Conservation (phyloP, 2,797 vertebrate genomes). For the Sarcoramphus papa region DNA sequence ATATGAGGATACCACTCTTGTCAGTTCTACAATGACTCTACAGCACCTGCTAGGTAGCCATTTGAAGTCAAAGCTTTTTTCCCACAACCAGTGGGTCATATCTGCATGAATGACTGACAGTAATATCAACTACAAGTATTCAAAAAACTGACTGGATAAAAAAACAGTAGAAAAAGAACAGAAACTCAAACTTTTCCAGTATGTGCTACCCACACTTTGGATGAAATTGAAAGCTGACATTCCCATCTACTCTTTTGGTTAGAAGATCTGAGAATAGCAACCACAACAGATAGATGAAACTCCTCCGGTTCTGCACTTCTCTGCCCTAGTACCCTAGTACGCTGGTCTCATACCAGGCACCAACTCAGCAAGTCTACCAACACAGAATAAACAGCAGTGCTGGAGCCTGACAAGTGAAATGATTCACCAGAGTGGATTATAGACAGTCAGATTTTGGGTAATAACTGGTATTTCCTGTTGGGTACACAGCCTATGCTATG, state of each 20-base stretch:
- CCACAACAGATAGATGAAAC: background rate
- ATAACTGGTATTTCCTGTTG: background rate
- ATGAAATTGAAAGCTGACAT: background rate
- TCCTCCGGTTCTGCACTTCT: background rate
- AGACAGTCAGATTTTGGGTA: background rate
- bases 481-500: background rate
- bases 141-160: background rate
- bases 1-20: background rate
- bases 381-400: background rate
- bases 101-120: background rate
- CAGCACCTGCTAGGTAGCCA: background rate
- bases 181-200: background rate
- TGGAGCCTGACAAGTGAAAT: background rate
- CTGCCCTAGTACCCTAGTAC: background rate
- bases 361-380: background rate
- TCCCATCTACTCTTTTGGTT: background rate
- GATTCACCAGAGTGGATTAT: background rate
- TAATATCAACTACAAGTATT: background rate
- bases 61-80: background rate
- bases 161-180: background rate
- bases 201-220: background rate
- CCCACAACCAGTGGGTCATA: background rate
- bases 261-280: background rate
- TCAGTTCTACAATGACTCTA: background rate
- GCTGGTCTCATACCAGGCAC: background rate